These are phyloP conservation scores for Apamea sordens DNA, from an alignment of 2,888 invertebrate species.

Conservation along the genomic window DNA sequence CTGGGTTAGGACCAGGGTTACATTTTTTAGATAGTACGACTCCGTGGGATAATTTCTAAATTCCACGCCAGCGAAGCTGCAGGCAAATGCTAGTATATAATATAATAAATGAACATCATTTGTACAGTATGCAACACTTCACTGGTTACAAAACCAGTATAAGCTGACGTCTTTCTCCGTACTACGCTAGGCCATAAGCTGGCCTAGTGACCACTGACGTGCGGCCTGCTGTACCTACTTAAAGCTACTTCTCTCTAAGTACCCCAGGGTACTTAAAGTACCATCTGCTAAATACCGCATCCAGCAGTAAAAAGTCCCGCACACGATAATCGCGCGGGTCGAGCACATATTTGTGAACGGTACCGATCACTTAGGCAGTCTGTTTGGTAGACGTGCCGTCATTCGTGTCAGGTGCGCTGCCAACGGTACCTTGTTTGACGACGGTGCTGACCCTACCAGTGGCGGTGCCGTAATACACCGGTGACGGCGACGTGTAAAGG, in stretches of 20 bases:
- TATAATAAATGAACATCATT: neutral
- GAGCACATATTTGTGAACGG: constrained; percentile 84
- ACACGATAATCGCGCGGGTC: constrained; percentile 72
- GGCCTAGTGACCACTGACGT: neutral
- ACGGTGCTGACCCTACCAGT: constrained; percentile 84
- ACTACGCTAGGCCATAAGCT: neutral
- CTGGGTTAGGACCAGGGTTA: neutral
- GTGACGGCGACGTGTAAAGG: constrained; percentile 35
- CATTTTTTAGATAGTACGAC: neutral
- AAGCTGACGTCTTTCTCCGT: neutral
- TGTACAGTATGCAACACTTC: neutral
- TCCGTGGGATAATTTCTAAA: neutral
- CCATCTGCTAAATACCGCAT: constrained; percentile 56
- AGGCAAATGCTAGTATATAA: neutral
- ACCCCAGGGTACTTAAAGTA: constrained; percentile 3
- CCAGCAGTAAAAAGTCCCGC: constrained; percentile 43
- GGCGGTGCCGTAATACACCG: constrained; percentile 62
- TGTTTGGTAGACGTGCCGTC: constrained; percentile 84
- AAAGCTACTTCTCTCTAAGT: neutral
- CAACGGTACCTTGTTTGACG: constrained; percentile 89
- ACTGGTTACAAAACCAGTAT: neutral
- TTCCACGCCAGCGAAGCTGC: neutral
- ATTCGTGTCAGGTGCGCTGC: constrained; percentile 85
- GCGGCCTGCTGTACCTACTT: neutral
- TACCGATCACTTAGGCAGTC: constrained; percentile 87